Evolutionary conservation across 2,113 vertebrate genomes (phyloP).

Genomic region (Xenopus borealis): DNA sequence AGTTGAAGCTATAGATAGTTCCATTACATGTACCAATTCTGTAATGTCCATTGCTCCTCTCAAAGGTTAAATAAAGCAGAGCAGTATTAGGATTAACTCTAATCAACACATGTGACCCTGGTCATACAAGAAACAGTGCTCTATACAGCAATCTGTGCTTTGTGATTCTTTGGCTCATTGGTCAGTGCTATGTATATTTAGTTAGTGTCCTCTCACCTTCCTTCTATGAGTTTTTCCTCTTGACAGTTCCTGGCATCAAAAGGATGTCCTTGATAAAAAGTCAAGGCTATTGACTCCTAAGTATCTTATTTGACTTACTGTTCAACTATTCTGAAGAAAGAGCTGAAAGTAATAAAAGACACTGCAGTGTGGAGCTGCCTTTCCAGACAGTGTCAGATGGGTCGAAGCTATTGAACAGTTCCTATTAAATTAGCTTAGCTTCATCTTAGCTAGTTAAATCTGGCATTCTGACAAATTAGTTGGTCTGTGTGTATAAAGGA

Average conservation of each 20-base stretch:
- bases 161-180: constrained; percentile 77
- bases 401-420: constrained; percentile 71
- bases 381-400: constrained; percentile 68
- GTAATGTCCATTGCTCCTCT: background rate
- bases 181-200: constrained; percentile 83
- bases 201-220: constrained; percentile 95
- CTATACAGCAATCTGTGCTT: constrained; percentile 87
- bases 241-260: constrained; percentile 91
- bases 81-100: constrained; percentile 38
- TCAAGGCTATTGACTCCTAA: constrained; percentile 75
- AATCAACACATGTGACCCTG: constrained; percentile 87
- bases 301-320: constrained; percentile 72
- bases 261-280: constrained; percentile 90
- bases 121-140: constrained; percentile 74
- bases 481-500: constrained; percentile 66
- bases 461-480: constrained; percentile 70
- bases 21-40: background rate
- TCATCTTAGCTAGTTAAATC: constrained; percentile 68
- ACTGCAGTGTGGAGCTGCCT: constrained; percentile 53
- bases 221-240: constrained; percentile 78
- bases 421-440: constrained; percentile 73
- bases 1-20: no score
- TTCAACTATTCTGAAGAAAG: constrained; percentile 70
- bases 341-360: constrained; percentile 69
- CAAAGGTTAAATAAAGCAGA: constrained; percentile 9